Base-by-base conservation (phyloP, 2,797 vertebrate species). In the Ptychadena robeensis region DNA sequence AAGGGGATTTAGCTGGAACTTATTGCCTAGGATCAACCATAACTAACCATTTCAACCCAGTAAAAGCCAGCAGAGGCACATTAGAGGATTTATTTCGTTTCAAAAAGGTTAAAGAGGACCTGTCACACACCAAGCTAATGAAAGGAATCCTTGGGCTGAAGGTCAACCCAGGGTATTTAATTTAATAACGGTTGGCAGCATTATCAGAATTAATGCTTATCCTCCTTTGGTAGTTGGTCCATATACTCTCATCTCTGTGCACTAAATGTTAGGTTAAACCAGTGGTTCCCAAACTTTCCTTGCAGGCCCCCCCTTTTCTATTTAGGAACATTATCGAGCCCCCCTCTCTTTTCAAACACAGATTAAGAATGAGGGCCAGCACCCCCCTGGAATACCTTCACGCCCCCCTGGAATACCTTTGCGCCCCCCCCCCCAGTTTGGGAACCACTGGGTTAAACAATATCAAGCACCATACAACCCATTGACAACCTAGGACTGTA, bases 1-100 rank as follows among this genome's bases (percentile, higher is more conserved):
- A 74, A 66, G 34, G 14, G 71, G 72, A 85, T 85, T 85, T 85
- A 65, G 32, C 65, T 38, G 69, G 28, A 68, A 35, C 63, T 27
- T 28, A 80, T 80, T 84, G 64, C 48, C 11, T 31, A 18, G 69
- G 25, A 84, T 37, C 64, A 30, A 40, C 28, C 34, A 67, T 12
- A 61, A 61, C 44, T 82, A 76, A 82, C 48, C 30, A 12, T 66
- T 66, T 73, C 68, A 38, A 22, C 37, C 15, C 70, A 22, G n/a
- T 34, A 35, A 73, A n/a, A 22, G 12, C 6, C 57, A 34, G 22
- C 10, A 31, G 15, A 61, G 59, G n/a, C 59, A 28, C 59, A 61
- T 61, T 61, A 61, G n/a, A 10, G 9, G 59, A 61, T 61, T 61
- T 12, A 12, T n/a, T 9, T 61, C 27, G 9, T 61, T 25, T 61